Percentiles rank a stretch among this genome's conserved stretches.
Evolutionary conservation across 2,797 vertebrate species (phyloP).

Genomic region (Borostomias antarcticus): DNA sequence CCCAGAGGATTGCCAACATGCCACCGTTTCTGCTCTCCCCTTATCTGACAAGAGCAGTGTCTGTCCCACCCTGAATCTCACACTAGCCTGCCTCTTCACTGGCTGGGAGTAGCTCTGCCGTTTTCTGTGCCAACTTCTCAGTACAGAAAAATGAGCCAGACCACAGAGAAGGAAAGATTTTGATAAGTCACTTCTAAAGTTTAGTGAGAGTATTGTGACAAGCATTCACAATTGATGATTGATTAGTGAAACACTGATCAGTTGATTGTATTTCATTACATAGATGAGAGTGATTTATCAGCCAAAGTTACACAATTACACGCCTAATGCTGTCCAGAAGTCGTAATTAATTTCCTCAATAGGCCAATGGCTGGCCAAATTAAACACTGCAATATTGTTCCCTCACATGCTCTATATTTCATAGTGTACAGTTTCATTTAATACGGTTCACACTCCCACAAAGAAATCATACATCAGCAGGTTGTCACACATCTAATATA

Average conservation of each 20-base stretch:
- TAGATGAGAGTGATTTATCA: slow-evolving; percentile 64
- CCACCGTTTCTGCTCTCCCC: slow-evolving; percentile 52
- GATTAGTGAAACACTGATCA: slow-evolving; percentile 40
- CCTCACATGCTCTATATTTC: slow-evolving; percentile 65
- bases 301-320: slow-evolving; percentile 65
- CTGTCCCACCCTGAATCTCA: slow-evolving; percentile 61
- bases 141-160: slow-evolving; percentile 55
- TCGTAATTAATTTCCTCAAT: slow-evolving; percentile 64
- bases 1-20: slow-evolving; percentile 52
- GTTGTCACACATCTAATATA: slow-evolving; percentile 71
- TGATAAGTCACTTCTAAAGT: neutral
- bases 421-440: slow-evolving; percentile 73
- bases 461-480: slow-evolving; percentile 36
- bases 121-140: slow-evolving; percentile 63
- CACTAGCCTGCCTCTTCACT: slow-evolving; percentile 50
- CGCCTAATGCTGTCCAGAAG: slow-evolving; percentile 52
- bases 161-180: slow-evolving; percentile 31
- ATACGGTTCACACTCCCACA: slow-evolving; percentile 61
- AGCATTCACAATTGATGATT: slow-evolving; percentile 1
- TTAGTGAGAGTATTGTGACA: neutral
- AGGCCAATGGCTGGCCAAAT: slow-evolving; percentile 62
- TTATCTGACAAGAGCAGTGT: slow-evolving; percentile 71
- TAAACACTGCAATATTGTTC: slow-evolving; percentile 62
- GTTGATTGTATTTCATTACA: slow-evolving; percentile 46
- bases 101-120: slow-evolving; percentile 63